Evolutionary conservation across 1,140 invertebrate genomes (phyloP).

Genomic region (Cardiocondyla obscurior): DNA sequence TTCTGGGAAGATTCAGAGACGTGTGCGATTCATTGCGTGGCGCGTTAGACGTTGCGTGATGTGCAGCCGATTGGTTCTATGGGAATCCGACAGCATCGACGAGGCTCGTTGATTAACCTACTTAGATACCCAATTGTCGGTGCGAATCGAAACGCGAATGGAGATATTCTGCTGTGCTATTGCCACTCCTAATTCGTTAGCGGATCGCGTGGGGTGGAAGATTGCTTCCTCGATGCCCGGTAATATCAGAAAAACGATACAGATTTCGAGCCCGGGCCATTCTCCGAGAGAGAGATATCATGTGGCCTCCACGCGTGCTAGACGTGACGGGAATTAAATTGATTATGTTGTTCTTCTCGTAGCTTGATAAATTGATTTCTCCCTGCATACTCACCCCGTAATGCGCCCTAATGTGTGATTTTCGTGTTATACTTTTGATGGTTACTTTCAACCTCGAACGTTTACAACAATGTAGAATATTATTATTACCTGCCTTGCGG

Average conservation of each 20-base stretch:
- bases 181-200: conserved; percentile 39
- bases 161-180: conserved; percentile 65
- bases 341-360: conserved; percentile 27
- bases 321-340: conserved; percentile 27
- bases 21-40: conserved; percentile 71
- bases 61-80: conserved; percentile 71
- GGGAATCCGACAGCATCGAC: conserved; percentile 75
- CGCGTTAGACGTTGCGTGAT: conserved; percentile 69
- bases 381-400: not conserved
- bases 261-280: conserved; percentile 22
- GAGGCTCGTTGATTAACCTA: conserved; percentile 76
- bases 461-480: not conserved
- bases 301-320: not conserved
- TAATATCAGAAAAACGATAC: conserved; percentile 23
- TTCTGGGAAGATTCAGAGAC: conserved; percentile 56
- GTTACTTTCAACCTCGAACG: not conserved
- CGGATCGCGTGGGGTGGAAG: conserved; percentile 25
- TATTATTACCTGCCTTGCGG: not conserved
- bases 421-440: not conserved
- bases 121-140: conserved; percentile 70
- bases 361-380: conserved; percentile 34
- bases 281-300: conserved; percentile 21
- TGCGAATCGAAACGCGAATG: conserved; percentile 62
- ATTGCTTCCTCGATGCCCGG: conserved; percentile 49
- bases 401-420: not conserved